Conservation (phyloP, 2,888 invertebrate genomes). For the Patella ulyssiponensis region DNA sequence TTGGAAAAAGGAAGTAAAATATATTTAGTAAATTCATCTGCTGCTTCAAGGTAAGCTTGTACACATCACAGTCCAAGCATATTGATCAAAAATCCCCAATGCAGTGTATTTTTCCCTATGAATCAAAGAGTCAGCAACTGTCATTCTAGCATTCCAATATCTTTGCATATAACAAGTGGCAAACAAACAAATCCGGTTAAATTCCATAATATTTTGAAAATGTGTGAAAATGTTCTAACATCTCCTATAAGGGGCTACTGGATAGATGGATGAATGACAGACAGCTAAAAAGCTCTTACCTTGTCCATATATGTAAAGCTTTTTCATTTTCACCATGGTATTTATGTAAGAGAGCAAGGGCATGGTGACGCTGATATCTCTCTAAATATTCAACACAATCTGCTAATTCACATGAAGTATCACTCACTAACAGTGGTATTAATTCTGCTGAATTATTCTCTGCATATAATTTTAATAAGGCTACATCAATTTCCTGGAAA, state of each 20-base stretch:
- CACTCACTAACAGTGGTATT: slow-evolving; percentile 62
- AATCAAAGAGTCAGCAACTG: not conserved
- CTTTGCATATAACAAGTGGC: too few relatives aligned
- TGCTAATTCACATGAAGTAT: slow-evolving; percentile 67
- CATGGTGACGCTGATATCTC: slow-evolving; percentile 69
- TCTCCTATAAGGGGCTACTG: too few relatives aligned
- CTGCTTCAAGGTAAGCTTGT: too few relatives aligned
- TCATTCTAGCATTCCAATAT: not conserved
- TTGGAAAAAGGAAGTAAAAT: slow-evolving; percentile 13
- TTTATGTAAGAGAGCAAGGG: slow-evolving; percentile 71
- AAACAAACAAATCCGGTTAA: too few relatives aligned
- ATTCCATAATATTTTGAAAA: too few relatives aligned
- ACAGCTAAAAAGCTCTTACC: slow-evolving; percentile 47
- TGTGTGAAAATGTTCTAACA: too few relatives aligned
- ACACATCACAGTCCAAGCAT: too few relatives aligned
- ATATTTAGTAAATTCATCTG: not conserved
- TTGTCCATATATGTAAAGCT: slow-evolving; percentile 73
- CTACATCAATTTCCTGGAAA: slow-evolving; percentile 73
- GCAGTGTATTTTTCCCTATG: not conserved
- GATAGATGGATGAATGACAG: too few relatives aligned
- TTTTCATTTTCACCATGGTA: slow-evolving; percentile 70
- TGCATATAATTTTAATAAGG: slow-evolving; percentile 73
- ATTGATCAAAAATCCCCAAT: too few relatives aligned
- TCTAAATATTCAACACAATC: slow-evolving; percentile 73
- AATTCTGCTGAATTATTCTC: slow-evolving; percentile 69